Base-by-base conservation (phyloP, 2,888 invertebrate genomes). In the Protodeltote pygarga region DNA sequence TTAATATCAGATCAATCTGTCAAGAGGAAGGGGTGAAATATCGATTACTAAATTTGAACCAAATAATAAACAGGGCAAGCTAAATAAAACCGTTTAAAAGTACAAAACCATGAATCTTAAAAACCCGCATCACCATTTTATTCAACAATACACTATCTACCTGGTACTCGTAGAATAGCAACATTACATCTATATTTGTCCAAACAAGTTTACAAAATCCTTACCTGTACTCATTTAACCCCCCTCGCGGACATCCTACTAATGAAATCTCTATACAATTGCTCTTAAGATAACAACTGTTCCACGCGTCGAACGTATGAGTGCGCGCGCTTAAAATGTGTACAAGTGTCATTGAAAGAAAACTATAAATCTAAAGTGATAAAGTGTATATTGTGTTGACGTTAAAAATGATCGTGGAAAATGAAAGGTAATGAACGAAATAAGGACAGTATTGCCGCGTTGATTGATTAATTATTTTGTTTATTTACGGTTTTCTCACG, bases 391-490 rank as follows among this genome's bases (percentile, higher is more conserved):
- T 32, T 19, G 37, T 38, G 47, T 40, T 33, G 34, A 14, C 29
- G 44, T 37, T 13, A 33, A 46, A 40, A 49, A 46, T 55, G 42
- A 52, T 50, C 10, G 29, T 20, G 41, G 69, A 65, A 68, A 55
- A 65, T 38, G 52, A 8, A 39, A 65, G 65, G 65, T 68, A 68
- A 65, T n/a, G n/a, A n/a, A n/a, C n/a, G n/a, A n/a, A n/a, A n/a
- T n/a, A n/a, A n/a, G n/a, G n/a, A n/a, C n/a, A n/a, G n/a, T n/a
- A n/a, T n/a, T n/a, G n/a, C n/a, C n/a, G n/a, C n/a, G n/a, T 54
- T 34, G 1, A 10, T 21, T 24, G 29, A 3, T 23, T 13, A 6
- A 19, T 23, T 10, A 15, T 8, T 3, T 9, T n/a, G n/a, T n/a
- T n/a, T n/a, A n/a, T n/a, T n/a, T n/a, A n/a, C n/a, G n/a, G n/a